phyloP scores from a whole-genome alignment of 1,140 invertebrate genomes.

The Procambarus clarkii region DNA sequence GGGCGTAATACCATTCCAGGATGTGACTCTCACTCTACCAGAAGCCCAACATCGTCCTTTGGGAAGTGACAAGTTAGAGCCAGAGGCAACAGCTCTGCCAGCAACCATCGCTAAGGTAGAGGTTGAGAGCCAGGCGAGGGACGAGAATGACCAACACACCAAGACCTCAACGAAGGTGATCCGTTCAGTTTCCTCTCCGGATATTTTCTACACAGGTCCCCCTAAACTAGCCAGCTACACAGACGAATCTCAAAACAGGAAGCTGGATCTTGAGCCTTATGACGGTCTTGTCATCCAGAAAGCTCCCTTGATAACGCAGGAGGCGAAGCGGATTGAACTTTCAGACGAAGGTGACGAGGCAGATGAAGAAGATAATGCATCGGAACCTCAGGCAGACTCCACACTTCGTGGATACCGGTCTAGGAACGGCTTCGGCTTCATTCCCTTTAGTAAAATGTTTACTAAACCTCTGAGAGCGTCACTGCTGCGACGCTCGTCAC shows the following conservation, averaged over 20 bases:
- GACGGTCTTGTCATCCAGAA: constrained; percentile 28
- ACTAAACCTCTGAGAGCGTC: constrained; percentile 16
- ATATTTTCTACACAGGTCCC: not conserved
- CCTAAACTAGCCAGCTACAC: not conserved
- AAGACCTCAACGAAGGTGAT: not conserved
- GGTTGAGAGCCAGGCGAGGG: not conserved
- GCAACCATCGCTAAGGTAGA: not conserved
- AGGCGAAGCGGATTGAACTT: not conserved
- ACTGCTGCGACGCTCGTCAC: not conserved
- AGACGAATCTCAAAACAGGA: not conserved
- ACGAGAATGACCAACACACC: too few species aligned
- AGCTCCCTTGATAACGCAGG: not conserved
- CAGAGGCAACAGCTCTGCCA: not conserved
- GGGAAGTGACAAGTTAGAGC: not conserved
- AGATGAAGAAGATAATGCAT: not conserved
- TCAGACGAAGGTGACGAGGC: constrained; percentile 17
- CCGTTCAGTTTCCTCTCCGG: constrained; percentile 24
- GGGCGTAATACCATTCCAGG: not conserved
- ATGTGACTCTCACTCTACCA: not conserved
- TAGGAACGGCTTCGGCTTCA: constrained; percentile 20
- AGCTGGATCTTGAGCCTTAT: constrained; percentile 22
- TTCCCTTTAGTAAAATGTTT: constrained; percentile 52
- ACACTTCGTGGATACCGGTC: constrained; percentile 24
- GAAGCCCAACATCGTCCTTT: not conserved
- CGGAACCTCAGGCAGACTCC: not conserved